phyloP scores from a whole-genome alignment of 2,113 vertebrate species.

The Aptenodytes forsteri region DNA sequence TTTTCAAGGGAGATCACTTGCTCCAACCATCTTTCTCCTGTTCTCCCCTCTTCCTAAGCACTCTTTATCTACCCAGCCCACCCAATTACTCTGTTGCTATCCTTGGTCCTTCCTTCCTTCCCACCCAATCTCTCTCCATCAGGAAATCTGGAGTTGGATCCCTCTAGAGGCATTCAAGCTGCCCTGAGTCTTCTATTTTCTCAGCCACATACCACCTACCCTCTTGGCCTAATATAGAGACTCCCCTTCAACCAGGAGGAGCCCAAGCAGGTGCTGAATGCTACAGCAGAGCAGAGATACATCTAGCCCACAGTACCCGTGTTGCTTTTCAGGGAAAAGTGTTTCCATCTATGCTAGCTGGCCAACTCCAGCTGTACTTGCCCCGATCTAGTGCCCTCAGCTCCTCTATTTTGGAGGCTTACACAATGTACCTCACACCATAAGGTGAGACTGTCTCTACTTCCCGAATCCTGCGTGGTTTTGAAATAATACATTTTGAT shows the following conservation, averaged over 20 bases:
- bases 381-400: neutral
- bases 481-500: neutral
- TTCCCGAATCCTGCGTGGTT: neutral
- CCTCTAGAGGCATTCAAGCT: neutral
- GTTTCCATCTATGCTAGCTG: neutral
- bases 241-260: neutral
- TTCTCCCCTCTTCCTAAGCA: neutral
- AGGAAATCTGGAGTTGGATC: neutral
- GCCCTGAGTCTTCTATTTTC: neutral
- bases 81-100: neutral
- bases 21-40: neutral
- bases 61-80: neutral
- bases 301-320: neutral
- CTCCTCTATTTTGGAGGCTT: neutral
- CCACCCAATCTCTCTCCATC: neutral
- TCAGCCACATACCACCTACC: neutral
- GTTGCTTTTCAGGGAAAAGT: neutral
- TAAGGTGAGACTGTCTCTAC: neutral
- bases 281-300: neutral
- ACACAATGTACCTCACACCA: neutral
- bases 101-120: neutral
- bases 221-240: neutral
- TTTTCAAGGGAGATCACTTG: neutral
- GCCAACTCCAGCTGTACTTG: neutral
- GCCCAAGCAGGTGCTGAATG: neutral